These are phyloP conservation scores for Meganola albula DNA, from an alignment of 2,888 invertebrate genomes.

Conservation along the genomic window DNA sequence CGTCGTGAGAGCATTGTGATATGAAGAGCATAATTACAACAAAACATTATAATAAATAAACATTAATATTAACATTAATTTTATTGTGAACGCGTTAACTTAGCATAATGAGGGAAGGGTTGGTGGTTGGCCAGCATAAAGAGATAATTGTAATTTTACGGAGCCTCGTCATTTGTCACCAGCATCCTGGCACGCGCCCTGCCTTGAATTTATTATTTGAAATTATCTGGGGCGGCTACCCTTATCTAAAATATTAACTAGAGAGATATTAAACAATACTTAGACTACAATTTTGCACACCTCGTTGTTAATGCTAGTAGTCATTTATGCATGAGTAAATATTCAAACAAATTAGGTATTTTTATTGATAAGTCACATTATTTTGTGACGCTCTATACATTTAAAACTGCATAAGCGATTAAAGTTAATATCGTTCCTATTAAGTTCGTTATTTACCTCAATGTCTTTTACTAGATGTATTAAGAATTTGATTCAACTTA, in stretches of 20 bases:
- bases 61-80: constrained; percentile 36
- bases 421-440: background rate
- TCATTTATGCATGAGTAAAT: constrained; percentile 3
- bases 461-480: background rate
- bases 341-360: too few species aligned
- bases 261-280: constrained; percentile 57
- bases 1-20: constrained; percentile 8
- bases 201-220: constrained; percentile 65
- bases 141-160: constrained; percentile 75
- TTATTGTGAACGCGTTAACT: constrained; percentile 39
- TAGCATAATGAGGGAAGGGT: constrained; percentile 70
- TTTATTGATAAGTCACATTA: too few species aligned
- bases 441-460: background rate
- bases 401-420: too few species aligned
- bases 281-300: constrained; percentile 31
- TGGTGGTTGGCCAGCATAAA: constrained; percentile 30
- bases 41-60: constrained; percentile 24
- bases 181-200: constrained; percentile 74
- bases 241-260: constrained; percentile 57
- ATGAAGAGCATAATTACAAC: constrained; percentile 7
- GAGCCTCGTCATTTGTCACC: constrained; percentile 71
- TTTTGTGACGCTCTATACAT: too few species aligned
- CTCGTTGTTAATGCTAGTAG: constrained; percentile 12
- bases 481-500: background rate
- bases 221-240: constrained; percentile 61